Conservation (phyloP, 2,888 invertebrate genomes). For the Papilio demoleus region DNA sequence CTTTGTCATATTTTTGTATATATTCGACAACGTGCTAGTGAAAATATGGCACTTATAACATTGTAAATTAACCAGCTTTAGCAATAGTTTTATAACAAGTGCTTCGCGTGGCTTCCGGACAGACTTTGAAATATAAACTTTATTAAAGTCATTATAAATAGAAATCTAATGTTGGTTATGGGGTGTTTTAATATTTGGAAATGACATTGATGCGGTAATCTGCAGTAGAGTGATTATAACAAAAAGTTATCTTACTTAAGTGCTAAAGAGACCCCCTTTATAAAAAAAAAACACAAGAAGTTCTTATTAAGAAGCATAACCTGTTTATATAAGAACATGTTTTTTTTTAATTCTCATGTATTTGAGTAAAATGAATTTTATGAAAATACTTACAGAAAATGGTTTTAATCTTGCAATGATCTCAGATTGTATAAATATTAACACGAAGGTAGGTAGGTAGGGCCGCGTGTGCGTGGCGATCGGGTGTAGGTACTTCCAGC, state of each 20-base stretch:
- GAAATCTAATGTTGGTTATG: background rate
- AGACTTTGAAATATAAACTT: background rate
- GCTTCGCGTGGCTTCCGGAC: too few relatives aligned
- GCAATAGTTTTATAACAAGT: background rate
- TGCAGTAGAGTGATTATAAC: background rate
- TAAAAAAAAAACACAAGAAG: too few relatives aligned
- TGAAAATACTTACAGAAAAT: background rate
- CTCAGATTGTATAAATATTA: slow-evolving; percentile 12
- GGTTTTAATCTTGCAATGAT: slow-evolving; percentile 3
- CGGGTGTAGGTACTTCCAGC: slow-evolving; percentile 47
- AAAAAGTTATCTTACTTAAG: too few relatives aligned
- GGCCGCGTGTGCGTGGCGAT: slow-evolving; percentile 50
- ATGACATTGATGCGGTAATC: background rate
- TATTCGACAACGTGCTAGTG: background rate
- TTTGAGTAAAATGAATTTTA: background rate
- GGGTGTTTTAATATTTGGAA: background rate
- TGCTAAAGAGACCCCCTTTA: too few relatives aligned
- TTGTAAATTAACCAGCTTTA: too few relatives aligned
- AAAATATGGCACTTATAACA: background rate
- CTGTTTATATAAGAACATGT: background rate
- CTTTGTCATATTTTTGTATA: background rate
- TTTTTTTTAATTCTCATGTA: background rate
- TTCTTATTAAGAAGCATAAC: too few relatives aligned
- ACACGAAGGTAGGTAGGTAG: slow-evolving; percentile 33
- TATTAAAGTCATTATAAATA: background rate